Percentiles rank a stretch among this genome's conserved stretches.
Evolutionary conservation across 2,113 vertebrate species (phyloP).

Genomic region (Caloenas nicobarica): DNA sequence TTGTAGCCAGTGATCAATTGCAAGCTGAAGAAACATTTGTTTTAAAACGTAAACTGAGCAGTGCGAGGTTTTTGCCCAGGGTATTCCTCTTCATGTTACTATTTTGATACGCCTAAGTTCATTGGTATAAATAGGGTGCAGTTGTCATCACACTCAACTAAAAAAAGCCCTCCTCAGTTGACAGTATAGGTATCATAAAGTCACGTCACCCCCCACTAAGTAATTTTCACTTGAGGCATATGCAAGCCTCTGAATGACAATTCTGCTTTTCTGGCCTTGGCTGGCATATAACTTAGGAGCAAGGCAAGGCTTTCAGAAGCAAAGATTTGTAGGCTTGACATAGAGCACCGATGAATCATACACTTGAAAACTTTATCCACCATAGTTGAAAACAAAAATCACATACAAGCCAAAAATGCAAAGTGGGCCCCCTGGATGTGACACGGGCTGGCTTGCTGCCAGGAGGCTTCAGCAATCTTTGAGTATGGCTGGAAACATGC

Average conservation of each 20-base stretch:
- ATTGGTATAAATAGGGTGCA: conserved; percentile 75
- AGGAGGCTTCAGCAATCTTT: conserved; percentile 73
- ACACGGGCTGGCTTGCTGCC: conserved; percentile 72
- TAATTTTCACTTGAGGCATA: not conserved
- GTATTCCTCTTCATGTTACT: conserved; percentile 59
- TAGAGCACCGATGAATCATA: not conserved
- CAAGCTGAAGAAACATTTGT: conserved; percentile 67
- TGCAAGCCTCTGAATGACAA: not conserved
- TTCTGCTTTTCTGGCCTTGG: not conserved
- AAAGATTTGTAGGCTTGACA: conserved; percentile 28
- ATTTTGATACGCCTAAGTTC: conserved; percentile 66
- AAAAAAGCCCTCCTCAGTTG: conserved; percentile 46
- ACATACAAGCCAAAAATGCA: conserved; percentile 21
- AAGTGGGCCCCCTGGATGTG: conserved; percentile 55
- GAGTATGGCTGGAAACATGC: conserved; percentile 11
- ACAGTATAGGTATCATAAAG: conserved; percentile 42
- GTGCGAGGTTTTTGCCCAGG: conserved; percentile 27
- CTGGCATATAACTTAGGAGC: not conserved
- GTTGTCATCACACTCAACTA: conserved; percentile 66
- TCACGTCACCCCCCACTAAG: conserved; percentile 8
- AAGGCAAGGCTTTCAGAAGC: not conserved
- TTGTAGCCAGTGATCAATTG: not conserved
- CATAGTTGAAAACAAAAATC: conserved; percentile 51
- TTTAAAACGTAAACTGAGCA: conserved; percentile 53
- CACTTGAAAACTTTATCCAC: conserved; percentile 39